phyloP scores from a whole-genome alignment of 2,113 vertebrate species.

The Scatophagus argus region DNA sequence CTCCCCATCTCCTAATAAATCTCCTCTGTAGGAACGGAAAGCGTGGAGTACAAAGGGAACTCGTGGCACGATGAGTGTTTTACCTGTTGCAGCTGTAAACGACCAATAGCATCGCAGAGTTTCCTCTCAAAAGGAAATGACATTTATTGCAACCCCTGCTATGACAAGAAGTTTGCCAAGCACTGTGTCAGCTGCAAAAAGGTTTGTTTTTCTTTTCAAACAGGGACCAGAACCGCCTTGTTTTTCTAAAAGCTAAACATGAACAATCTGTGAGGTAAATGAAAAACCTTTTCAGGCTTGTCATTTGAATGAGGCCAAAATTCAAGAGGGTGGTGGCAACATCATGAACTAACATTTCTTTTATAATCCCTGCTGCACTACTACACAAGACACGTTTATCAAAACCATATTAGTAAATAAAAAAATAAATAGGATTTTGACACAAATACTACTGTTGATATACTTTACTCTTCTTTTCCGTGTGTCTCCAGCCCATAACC shows the following conservation, averaged over 20 bases:
- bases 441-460: neutral
- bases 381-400: too few species aligned
- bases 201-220: conserved; percentile 67
- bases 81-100: conserved; percentile 92
- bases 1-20: neutral
- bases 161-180: conserved; percentile 95
- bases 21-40: conserved; percentile 88
- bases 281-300: neutral
- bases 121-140: conserved; percentile 94
- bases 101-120: conserved; percentile 92
- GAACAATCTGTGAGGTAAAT: neutral
- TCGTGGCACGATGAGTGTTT: conserved; percentile 97
- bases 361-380: neutral
- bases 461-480: neutral
- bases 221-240: too few species aligned
- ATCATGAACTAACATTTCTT: neutral
- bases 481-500: conserved; percentile 88
- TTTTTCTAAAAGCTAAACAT: neutral
- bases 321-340: neutral
- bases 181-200: conserved; percentile 94
- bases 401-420: neutral
- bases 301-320: neutral
- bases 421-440: neutral
- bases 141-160: conserved; percentile 92
- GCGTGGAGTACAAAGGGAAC: conserved; percentile 95